Base-by-base conservation (phyloP, 2,888 invertebrate species). In the Polyploca ridens region DNA sequence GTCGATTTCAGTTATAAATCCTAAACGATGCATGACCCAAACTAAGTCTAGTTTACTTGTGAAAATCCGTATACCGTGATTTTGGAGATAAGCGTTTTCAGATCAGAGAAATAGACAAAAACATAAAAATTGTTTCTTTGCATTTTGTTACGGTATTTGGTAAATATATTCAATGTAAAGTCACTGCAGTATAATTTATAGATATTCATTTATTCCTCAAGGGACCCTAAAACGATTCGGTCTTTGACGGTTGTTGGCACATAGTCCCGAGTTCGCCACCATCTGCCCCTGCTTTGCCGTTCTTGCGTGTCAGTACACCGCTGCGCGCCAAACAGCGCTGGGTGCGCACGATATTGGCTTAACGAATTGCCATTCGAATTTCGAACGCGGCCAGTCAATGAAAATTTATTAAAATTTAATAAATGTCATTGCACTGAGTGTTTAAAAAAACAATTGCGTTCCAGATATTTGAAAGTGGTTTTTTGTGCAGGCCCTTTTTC, bases 251-350 rank as follows among this genome's bases (percentile, higher is more conserved):
- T 70, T 71, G 80, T 82, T 82, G 84, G 83, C 84, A 83, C 80
- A 72, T 76, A 78, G 72, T 79, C 82, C 80, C 76, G 80, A 74
- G 78, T 68, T 67, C 54, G 54, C 19, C 19, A 19, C 27, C 54
- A 54, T 54, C 54, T 54, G 54, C 54, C 54, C 54, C 19, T 54
- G 19, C 19, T 54, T 54, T 54, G 54, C 69, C 70, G 63, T 69
- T 68, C 77, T 75, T 68, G 68, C 69, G 69, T 69, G 81, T 81
- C 90, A 91, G 90, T 91, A 78, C 75, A 86, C 76, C 84, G 85
- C 82, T 82, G 88, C 83, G 87, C 90, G 90, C 82, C 84, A 82
- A 78, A 81, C 78, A 77, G 85, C 82, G 87, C 78, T 77, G 81
- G 81, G 77, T 79, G 86, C 79, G 87, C 83, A 87, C 76, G 78